Base-by-base conservation (phyloP, 2,888 invertebrate genomes). In the Pristionchus arcanus region DNA sequence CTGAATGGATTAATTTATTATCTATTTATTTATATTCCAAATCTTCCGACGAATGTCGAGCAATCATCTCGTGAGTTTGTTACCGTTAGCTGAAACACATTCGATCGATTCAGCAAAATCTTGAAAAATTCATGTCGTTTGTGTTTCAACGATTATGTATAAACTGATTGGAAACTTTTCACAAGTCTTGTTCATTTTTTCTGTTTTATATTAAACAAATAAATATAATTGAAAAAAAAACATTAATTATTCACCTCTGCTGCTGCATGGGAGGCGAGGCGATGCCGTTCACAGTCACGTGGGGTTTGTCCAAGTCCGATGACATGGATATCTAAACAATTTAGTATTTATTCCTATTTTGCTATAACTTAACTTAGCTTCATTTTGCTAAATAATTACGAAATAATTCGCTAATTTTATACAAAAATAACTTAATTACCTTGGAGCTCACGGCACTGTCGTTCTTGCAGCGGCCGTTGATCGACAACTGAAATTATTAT, bases 381-480 rank as follows among this genome's bases (percentile, higher is more conserved):
- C n/a, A n/a, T n/a, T n/a, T n/a, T n/a, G n/a, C n/a, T n/a, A n/a
- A n/a, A n/a, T n/a, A n/a, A n/a, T n/a, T n/a, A n/a, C n/a, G n/a
- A n/a, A n/a, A n/a, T n/a, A n/a, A n/a, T n/a, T n/a, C n/a, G n/a
- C n/a, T n/a, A n/a, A n/a, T n/a, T n/a, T n/a, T n/a, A n/a, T n/a
- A n/a, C n/a, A n/a, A n/a, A n/a, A n/a, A n/a, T n/a, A n/a, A n/a
- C n/a, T n/a, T 34, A 4, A 37, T 53, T 53, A 81, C 81, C 81
- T 81, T 81, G 19, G 81, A 81, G 49, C 49, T 28, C n/a, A 81
- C 28, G 1, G 49, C 34, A 53, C 81, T 81, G 49, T 81, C 81
- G 81, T 28, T 53, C 81, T 42, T 81, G 81, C 81, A 19, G 28
- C 81, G 81, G 81, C 81, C 77, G 77, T 77, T 81, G 81, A 81